A percentile compares a stretch with the other conserved stretches of the same genome.
These are phyloP conservation scores for Nymphicus hollandicus DNA, from an alignment of 2,113 vertebrate genomes.

Conservation along the genomic window DNA sequence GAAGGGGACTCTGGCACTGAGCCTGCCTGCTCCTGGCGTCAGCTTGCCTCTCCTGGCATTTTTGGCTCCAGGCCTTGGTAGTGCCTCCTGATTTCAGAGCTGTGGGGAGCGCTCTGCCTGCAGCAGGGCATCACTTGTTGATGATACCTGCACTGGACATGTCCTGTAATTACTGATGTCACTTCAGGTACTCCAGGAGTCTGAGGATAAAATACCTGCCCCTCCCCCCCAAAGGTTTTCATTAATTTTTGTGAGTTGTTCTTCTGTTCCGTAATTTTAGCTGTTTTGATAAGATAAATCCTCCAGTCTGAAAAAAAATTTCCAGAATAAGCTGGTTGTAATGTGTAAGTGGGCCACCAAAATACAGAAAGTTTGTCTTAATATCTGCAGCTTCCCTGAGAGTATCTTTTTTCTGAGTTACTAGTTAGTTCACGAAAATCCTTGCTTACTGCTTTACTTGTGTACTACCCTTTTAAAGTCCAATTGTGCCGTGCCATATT, in stretches of 20 bases:
- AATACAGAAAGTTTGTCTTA: not conserved
- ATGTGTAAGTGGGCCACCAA: not conserved
- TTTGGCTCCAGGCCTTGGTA: not conserved
- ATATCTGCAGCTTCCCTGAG: not conserved
- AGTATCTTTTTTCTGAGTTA: not conserved
- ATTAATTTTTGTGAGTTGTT: not conserved
- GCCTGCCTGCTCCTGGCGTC: not conserved
- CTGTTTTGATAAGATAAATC: not conserved
- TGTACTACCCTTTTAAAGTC: not conserved
- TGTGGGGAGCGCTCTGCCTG: not conserved
- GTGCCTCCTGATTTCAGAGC: not conserved
- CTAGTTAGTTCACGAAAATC: not conserved
- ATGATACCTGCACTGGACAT: not conserved
- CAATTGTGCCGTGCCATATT: not conserved
- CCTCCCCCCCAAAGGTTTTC: not conserved
- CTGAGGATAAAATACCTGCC: not conserved
- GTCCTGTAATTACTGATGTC: not conserved
- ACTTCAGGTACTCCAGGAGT: not conserved
- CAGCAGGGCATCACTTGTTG: not conserved
- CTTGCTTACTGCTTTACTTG: not conserved
- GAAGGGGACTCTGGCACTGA: accelerated
- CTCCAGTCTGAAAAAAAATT: not conserved
- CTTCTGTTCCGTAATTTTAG: not conserved
- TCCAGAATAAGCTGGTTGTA: not conserved
- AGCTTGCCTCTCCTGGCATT: accelerated